Evolutionary conservation across 2,113 vertebrate genomes (phyloP).

Genomic region (Tinamus guttatus): DNA sequence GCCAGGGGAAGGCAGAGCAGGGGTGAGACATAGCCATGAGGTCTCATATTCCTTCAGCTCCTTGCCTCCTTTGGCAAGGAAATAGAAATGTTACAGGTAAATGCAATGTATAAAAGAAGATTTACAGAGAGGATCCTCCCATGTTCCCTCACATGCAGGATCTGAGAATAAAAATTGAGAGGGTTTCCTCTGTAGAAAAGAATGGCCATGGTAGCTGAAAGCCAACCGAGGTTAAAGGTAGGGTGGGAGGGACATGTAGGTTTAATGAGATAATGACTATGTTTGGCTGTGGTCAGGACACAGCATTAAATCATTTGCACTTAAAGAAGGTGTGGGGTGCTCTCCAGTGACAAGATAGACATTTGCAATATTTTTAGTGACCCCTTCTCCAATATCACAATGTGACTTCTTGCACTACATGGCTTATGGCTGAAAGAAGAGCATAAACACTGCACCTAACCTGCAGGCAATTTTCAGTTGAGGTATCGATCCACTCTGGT

Average conservation of each 20-base stretch:
- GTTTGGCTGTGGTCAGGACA: neutral
- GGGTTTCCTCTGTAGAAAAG: neutral
- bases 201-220: neutral
- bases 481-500: neutral
- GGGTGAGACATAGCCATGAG: neutral
- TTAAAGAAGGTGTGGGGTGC: neutral
- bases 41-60: neutral
- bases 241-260: neutral
- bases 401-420: neutral
- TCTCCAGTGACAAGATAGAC: neutral
- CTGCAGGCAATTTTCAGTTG: neutral
- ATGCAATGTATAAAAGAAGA: neutral
- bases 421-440: neutral
- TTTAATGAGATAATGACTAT: neutral
- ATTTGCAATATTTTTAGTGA: neutral
- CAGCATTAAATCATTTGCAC: neutral
- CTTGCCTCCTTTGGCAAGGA: neutral
- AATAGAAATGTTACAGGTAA: neutral
- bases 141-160: rapidly evolving
- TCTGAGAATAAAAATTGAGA: neutral
- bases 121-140: neutral
- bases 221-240: neutral
- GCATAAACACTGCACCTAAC: neutral
- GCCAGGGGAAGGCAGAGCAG: neutral
- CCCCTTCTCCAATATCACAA: neutral